Evolutionary conservation across 2,797 vertebrate genomes (phyloP), one percentile per base, ranked within the genome.

Genomic region (Pseudochirops cupreus): DNA sequence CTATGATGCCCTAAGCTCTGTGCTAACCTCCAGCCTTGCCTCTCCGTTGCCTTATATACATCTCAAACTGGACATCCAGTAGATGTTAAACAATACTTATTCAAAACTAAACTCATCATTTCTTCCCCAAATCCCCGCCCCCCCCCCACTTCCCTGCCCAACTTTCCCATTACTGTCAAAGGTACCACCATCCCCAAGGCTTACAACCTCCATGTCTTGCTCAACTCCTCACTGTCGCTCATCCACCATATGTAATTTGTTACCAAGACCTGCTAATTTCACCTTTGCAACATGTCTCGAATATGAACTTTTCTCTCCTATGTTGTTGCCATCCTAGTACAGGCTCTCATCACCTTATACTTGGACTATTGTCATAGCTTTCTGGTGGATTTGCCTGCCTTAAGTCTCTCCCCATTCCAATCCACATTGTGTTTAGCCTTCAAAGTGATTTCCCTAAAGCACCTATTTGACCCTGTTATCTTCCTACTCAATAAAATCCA

Each of bases 61-160:
- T 74, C 21, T 39, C 16, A 74, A 39, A 74, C 5, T 39, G 62
- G 16, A 21, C 21, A 21, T 39, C 18, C n/a, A 74, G 67, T 74
- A 74, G n/a, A 74, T 39, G 5, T 74, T 74, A 21, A 21, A 74
- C n/a, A 9, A 2, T 39, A 39, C 1, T 0, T 74, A 18, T 74
- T 39, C n/a, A 74, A 74, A 74, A 7, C 5, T 39, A 21, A 67
- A 67, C n/a, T 74, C 33, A 67, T 67, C 33, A 74, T 21, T 74
- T 3, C 33, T 21, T 2, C 5, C 18, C 67, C 0, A 74, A 21
- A 74, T 24, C 14, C 62, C 26, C 2, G 33, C 33, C 59, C 31
- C 14, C 13, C 13, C 1, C 7, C 10, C 53, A 10, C 53, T 3
- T 0, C 1, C 53, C 10, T 10, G 1, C 53, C 10, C n/a, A 39